These are phyloP conservation scores for Steinernema feltiae DNA, from an alignment of 1,140 invertebrate genomes.

Conservation along the genomic window DNA sequence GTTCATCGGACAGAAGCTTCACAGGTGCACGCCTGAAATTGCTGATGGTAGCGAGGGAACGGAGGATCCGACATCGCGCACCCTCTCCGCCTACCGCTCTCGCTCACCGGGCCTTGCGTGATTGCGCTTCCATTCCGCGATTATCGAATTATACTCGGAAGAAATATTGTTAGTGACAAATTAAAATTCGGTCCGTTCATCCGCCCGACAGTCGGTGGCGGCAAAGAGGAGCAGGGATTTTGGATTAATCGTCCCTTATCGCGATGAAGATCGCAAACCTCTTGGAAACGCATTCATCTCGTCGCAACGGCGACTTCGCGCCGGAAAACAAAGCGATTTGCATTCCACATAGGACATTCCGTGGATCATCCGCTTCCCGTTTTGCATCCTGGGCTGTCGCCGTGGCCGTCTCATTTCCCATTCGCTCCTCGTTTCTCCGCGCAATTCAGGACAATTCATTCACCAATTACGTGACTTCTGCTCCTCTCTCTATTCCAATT, in stretches of 20 bases:
- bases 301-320: too few species aligned
- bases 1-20: too few species aligned
- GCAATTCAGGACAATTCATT: not conserved
- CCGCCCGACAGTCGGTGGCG: not conserved
- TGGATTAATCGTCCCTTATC: not conserved
- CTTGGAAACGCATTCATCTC: too few species aligned
- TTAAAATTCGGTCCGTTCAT: not conserved
- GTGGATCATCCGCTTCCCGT: not conserved
- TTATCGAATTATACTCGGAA: not conserved
- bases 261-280: not conserved
- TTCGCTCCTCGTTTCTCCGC: not conserved
- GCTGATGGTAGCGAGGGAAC: too few species aligned
- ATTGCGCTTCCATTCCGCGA: not conserved
- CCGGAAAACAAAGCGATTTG: not conserved
- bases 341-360: not conserved
- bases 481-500: not conserved
- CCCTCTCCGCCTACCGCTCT: not conserved
- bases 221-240: not conserved
- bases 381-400: not conserved
- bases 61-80: too few species aligned
- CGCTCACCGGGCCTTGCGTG: not conserved
- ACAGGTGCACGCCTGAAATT: too few species aligned
- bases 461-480: not conserved
- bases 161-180: not conserved
- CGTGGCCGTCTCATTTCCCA: not conserved